Base-by-base conservation (phyloP, 2,113 vertebrate species). In the Clarias gariepinus region DNA sequence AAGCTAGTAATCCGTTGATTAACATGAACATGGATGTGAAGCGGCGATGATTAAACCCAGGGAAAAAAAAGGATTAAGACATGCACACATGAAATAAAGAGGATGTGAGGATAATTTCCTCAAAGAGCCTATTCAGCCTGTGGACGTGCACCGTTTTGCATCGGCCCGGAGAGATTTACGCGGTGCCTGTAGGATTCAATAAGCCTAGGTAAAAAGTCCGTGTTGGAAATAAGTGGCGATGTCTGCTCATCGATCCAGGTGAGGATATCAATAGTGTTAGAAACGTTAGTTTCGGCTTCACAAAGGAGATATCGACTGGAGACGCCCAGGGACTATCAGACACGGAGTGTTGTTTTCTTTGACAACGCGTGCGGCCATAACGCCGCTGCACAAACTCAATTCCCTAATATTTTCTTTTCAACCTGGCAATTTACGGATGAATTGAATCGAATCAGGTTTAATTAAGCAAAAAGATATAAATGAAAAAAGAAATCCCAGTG, bases 241-340 rank as follows among this genome's bases (percentile, higher is more conserved):
- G 60, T 68, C 25, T 68, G 74, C 8, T 13, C 30, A 85, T 85
- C 41, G 74, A 85, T 85, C 55, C 52, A 13, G 9, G 73, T 36
- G 52, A 68, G 53, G 77, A 80, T 86, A 80, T 80, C 63, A 69
- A 86, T 86, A 58, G 52, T 15, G 84, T 68, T 79, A 69, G 84
- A 68, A 79, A 58, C 25, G 15, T 16, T 41, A 28, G 57, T 47
- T 84, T 41, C 16, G 30, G 69, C 57, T 84, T 47, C 57, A 80
- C 84, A 85, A 68, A 68, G 84, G 7, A 68, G 47, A 68, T 66
- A 85, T 80, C 69, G 76, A 85, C 47, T 78, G 19, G 25, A 28
- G 16, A 78, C 28, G 25, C 11, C 74, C 30, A 53, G n/a, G n/a
- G 61, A 66, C 47, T 57, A 77, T 61, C 79, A 55, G n/a, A n/a